phyloP scores from a whole-genome alignment of 2,888 invertebrate genomes.

The Neoitamus cyanurus region DNA sequence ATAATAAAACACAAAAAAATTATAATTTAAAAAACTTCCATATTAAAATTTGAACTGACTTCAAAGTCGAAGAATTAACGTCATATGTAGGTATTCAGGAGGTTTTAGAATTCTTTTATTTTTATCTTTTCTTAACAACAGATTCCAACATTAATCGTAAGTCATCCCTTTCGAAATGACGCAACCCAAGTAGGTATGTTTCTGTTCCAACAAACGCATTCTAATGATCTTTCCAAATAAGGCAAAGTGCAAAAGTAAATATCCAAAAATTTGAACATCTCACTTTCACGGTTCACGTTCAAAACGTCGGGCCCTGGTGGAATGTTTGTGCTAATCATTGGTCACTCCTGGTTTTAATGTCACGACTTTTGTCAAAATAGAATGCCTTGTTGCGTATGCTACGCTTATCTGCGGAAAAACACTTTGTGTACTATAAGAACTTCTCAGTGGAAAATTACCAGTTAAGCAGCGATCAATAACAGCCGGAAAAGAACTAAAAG shows the following conservation, averaged over 20 bases:
- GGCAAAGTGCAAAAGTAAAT: conserved; percentile 2
- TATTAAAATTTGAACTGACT: no score
- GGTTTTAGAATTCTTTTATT: neutral
- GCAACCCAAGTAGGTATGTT: neutral
- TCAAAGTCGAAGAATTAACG: no score
- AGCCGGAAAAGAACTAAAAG: neutral
- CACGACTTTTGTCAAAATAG: conserved; percentile 10
- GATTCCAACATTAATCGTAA: neutral
- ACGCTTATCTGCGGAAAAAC: neutral
- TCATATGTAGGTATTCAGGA: no score
- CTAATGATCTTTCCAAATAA: neutral
- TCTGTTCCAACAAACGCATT: neutral
- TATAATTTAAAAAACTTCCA: no score
- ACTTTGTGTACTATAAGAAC: neutral
- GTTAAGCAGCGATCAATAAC: neutral
- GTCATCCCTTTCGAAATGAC: neutral
- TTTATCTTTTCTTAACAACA: neutral
- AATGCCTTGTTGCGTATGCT: neutral
- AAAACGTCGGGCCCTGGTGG: neutral
- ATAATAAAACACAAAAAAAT: no score
- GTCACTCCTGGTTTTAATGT: neutral
- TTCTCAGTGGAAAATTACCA: neutral
- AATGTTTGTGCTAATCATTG: conserved; percentile 21
- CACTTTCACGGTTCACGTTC: conserved; percentile 8
- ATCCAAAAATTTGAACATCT: conserved; percentile 10